Evolutionary conservation across 1,140 invertebrate species (phyloP).

Genomic region (Littorina saxatilis): DNA sequence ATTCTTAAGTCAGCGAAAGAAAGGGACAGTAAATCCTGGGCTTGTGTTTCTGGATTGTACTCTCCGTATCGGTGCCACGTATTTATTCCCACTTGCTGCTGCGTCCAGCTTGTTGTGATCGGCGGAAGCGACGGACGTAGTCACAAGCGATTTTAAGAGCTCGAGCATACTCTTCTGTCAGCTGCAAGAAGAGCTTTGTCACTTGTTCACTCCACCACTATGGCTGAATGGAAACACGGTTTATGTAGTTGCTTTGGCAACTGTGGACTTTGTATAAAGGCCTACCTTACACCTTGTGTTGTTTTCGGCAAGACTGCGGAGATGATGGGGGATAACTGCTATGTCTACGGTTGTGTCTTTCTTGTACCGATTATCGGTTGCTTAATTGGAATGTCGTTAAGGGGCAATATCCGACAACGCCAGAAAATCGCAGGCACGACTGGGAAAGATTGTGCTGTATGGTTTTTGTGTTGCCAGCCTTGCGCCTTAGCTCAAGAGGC

Average conservation of each 20-base stretch:
- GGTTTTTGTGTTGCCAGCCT: constrained; percentile 64
- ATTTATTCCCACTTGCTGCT: too few species aligned
- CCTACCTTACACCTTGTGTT: constrained; percentile 71
- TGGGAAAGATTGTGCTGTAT: constrained; percentile 60
- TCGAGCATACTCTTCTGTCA: too few species aligned
- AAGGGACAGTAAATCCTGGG: too few species aligned
- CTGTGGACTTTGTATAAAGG: constrained; percentile 67
- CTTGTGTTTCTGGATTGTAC: too few species aligned
- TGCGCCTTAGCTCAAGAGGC: constrained; percentile 71
- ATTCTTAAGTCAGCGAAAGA: too few species aligned
- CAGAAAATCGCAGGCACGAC: constrained; percentile 67
- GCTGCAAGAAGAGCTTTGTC: too few species aligned
- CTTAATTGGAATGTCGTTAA: too few species aligned
- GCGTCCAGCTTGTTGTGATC: too few species aligned
- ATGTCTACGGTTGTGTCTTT: constrained; percentile 63
- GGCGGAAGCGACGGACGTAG: too few species aligned
- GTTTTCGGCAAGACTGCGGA: constrained; percentile 73
- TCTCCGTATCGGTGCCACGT: too few species aligned
- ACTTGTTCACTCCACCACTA: too few species aligned
- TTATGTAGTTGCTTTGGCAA: constrained; percentile 73
- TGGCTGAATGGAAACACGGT: constrained; percentile 71
- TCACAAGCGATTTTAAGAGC: too few species aligned
- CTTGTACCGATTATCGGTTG: constrained; percentile 59
- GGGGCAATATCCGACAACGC: constrained; percentile 69
- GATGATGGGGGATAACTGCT: constrained; percentile 69